These are phyloP conservation scores for Hyperopisus bebe DNA, from an alignment of 2,113 vertebrate species.

Conservation along the genomic window DNA sequence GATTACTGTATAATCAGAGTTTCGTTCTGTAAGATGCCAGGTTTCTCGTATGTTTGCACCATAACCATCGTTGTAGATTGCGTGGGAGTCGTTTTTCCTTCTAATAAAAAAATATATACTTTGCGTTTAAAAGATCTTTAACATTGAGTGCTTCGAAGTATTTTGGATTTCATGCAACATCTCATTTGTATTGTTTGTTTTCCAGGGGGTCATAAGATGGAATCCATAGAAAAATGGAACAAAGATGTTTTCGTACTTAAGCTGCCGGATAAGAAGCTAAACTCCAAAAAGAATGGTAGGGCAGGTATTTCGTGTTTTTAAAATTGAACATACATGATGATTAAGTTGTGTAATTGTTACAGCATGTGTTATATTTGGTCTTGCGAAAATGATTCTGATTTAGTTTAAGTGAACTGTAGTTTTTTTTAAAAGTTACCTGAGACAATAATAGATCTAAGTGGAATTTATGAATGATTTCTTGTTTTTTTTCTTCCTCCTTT, in stretches of 20 bases:
- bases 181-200: neutral
- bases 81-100: constrained; percentile 11
- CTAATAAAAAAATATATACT: neutral
- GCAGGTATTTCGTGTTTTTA: constrained; percentile 31
- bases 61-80: neutral
- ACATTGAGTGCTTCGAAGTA: neutral
- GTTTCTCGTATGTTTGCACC: neutral
- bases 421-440: neutral
- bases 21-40: neutral
- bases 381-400: neutral
- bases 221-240: constrained; percentile 49
- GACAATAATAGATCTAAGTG: neutral
- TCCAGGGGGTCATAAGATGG: constrained; percentile 55
- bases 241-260: constrained; percentile 40
- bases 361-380: neutral
- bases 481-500: neutral
- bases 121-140: neutral
- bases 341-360: neutral
- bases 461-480: neutral
- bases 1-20: neutral
- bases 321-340: neutral
- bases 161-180: neutral
- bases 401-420: neutral
- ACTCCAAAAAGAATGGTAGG: constrained; percentile 35
- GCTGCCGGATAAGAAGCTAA: constrained; percentile 42